A percentile compares a stretch with the other conserved stretches of the same genome.
Conservation (phyloP, 2,797 vertebrate genomes). For the Urophycis tenuis region DNA sequence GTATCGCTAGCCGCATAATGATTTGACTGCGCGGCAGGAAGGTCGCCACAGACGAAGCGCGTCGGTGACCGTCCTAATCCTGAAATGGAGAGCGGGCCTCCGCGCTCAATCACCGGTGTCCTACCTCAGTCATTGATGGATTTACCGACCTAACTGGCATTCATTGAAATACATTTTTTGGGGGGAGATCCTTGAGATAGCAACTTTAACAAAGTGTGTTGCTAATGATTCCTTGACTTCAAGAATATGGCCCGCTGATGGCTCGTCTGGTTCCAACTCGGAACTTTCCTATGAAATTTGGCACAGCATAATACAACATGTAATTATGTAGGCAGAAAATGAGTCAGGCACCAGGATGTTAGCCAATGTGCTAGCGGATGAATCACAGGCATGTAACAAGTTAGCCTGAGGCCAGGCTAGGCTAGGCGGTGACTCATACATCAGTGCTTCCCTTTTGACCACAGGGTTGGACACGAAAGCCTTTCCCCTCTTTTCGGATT, state of each 20-base stretch:
- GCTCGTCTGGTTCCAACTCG: conserved; percentile 11
- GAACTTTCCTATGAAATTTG: conserved; percentile 31
- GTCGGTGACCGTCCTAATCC: too few relatives aligned
- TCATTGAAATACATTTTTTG: too few relatives aligned
- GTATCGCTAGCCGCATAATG: too few relatives aligned
- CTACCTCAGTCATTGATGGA: too few relatives aligned
- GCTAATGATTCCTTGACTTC: conserved; percentile 1
- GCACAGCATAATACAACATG: conserved; percentile 29
- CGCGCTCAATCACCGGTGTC: too few relatives aligned
- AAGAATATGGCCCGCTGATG: neutral
- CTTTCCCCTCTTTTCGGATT: conserved; percentile 14
- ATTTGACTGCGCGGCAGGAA: too few relatives aligned
- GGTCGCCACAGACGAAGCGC: too few relatives aligned
- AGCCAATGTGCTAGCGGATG: conserved; percentile 57
- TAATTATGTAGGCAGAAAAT: conserved; percentile 30
- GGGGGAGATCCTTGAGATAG: too few relatives aligned
- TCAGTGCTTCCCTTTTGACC: conserved; percentile 31
- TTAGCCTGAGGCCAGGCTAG: conserved; percentile 33
- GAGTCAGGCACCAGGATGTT: conserved; percentile 55
- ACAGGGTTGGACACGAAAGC: conserved; percentile 19
- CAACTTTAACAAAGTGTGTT: neutral
- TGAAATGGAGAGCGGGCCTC: too few relatives aligned
- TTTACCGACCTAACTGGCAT: too few relatives aligned
- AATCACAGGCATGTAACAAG: conserved; percentile 48
- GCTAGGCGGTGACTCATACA: conserved; percentile 54